Evolutionary conservation across 1,140 invertebrate genomes (phyloP).

Genomic region (Drosophila bocqueti): DNA sequence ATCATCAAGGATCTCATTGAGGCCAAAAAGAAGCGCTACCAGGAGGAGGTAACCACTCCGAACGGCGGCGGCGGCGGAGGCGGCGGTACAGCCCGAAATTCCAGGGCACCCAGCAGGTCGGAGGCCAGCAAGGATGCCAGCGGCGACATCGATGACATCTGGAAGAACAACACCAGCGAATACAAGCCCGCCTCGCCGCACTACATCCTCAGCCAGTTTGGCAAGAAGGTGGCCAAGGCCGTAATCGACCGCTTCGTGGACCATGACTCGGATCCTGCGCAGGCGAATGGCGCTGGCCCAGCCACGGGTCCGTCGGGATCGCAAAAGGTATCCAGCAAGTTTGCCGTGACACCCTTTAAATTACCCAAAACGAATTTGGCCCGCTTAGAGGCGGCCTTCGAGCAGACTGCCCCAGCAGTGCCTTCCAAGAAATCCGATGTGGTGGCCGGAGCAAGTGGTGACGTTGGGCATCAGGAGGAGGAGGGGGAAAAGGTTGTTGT

Average conservation of each 20-base stretch:
- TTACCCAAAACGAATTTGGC: constrained; percentile 59
- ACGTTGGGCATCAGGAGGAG: neutral
- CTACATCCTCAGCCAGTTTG: constrained; percentile 68
- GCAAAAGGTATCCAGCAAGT: constrained; percentile 67
- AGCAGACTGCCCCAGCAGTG: constrained; percentile 3
- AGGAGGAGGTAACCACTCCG: constrained; percentile 4
- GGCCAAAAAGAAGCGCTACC: constrained; percentile 58
- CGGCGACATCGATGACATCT: constrained; percentile 71
- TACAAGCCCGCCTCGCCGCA: constrained; percentile 71
- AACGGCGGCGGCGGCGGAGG: neutral
- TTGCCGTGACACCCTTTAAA: constrained; percentile 62
- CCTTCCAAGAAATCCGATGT: neutral
- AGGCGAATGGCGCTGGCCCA: constrained; percentile 4
- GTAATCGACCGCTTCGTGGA: constrained; percentile 58
- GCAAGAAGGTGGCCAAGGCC: constrained; percentile 62
- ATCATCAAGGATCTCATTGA: constrained; percentile 60
- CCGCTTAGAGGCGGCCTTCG: constrained; percentile 60
- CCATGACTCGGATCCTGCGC: constrained; percentile 8
- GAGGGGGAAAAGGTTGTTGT: neutral
- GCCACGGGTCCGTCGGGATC: neutral
- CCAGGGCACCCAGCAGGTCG: constrained; percentile 9
- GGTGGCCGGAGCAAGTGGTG: neutral
- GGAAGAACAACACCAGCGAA: constrained; percentile 73
- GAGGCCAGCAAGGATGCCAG: constrained; percentile 28
- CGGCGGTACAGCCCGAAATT: constrained; percentile 15